Conservation (phyloP, 2,888 invertebrate species). For the Glaucopsyche alexis region DNA sequence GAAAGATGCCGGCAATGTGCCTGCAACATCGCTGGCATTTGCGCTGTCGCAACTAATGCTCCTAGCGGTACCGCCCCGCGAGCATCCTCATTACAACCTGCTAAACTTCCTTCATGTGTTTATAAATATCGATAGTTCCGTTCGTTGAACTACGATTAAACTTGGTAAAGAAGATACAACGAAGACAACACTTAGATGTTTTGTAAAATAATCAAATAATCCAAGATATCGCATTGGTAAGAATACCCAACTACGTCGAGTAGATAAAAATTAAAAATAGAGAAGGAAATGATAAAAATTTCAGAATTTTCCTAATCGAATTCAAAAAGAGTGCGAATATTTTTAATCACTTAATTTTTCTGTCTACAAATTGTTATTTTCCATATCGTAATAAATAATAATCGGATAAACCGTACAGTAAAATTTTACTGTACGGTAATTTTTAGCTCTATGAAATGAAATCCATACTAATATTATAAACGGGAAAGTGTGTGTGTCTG, state of each 20-base stretch:
- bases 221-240: neutral
- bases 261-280: neutral
- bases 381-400: too few species aligned
- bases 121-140: neutral
- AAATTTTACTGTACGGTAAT: too few species aligned
- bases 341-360: neutral
- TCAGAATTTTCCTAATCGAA: neutral
- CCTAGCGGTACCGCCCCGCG: neutral
- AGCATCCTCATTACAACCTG: constrained; percentile 15
- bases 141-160: neutral
- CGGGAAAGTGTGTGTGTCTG: too few species aligned
- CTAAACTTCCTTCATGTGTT: constrained; percentile 2
- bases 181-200: neutral
- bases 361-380: too few species aligned
- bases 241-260: too few species aligned
- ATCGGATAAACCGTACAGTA: too few species aligned
- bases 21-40: constrained; percentile 10
- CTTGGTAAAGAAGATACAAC: neutral
- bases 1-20: neutral
- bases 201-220: neutral
- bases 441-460: too few species aligned
- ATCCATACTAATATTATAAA: too few species aligned
- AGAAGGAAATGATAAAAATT: neutral
- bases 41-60: constrained; percentile 8
- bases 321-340: neutral